phyloP scores from a whole-genome alignment of 2,113 vertebrate species.

The Natator depressus region DNA sequence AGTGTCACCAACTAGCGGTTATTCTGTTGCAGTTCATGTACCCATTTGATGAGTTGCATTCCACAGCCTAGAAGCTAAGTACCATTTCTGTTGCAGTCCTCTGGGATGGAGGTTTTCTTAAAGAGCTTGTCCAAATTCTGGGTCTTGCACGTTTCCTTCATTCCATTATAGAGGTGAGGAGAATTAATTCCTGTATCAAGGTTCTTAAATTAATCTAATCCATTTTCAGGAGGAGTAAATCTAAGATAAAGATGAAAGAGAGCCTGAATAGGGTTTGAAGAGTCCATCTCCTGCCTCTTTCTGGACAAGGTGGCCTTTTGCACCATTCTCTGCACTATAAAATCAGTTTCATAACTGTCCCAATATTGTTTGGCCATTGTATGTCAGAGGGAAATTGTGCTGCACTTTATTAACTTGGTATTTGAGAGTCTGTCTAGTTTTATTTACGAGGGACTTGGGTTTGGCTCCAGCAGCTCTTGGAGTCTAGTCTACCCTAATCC shows the following conservation, averaged over 20 bases:
- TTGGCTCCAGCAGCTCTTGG: constrained; percentile 3
- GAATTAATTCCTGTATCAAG: not conserved
- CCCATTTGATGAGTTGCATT: not conserved
- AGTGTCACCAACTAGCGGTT: not conserved
- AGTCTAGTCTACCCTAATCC: constrained; percentile 19
- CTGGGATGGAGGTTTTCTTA: not conserved
- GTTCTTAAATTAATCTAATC: not conserved
- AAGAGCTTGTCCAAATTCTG: not conserved
- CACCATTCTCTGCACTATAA: not conserved
- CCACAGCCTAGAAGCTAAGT: rapidly evolving
- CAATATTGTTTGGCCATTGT: constrained; percentile 34
- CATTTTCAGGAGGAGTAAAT: rapidly evolving
- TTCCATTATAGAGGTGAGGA: rapidly evolving
- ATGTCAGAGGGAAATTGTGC: constrained; percentile 5
- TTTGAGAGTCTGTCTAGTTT: constrained; percentile 32
- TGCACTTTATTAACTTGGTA: constrained; percentile 19
- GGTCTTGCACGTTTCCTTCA: not conserved
- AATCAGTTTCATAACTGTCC: not conserved
- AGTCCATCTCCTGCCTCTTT: not conserved
- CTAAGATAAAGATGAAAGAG: not conserved
- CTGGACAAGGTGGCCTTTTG: not conserved
- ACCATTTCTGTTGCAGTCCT: not conserved
- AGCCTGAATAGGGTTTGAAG: not conserved
- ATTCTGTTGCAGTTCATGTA: not conserved
- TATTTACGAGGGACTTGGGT: constrained; percentile 26